Percentiles rank a stretch among this genome's conserved stretches.
These are phyloP conservation scores for Gasteruption jaculator DNA, from an alignment of 2,888 invertebrate species.

Conservation along the genomic window DNA sequence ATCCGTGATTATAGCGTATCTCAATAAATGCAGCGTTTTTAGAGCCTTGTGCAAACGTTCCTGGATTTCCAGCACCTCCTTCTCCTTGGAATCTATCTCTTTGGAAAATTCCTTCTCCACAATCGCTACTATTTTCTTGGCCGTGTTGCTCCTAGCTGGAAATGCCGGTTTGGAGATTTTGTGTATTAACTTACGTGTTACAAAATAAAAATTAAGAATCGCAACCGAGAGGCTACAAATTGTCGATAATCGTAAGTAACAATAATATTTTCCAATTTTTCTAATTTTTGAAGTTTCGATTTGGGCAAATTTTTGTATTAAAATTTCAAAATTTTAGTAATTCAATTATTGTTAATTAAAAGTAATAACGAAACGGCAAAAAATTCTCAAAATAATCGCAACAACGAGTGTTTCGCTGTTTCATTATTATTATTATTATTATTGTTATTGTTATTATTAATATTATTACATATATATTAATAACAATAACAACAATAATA, in stretches of 20 bases:
- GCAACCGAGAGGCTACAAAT: no score
- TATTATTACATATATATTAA: neutral
- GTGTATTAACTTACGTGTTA: neutral
- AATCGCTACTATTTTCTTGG: constrained; percentile 58
- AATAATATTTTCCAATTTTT: neutral
- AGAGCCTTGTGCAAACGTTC: constrained; percentile 59
- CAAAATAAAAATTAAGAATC: neutral
- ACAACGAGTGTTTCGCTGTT: no score
- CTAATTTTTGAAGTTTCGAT: neutral
- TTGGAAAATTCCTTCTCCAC: constrained; percentile 68
- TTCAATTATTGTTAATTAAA: no score
- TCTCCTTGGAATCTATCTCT: constrained; percentile 66
- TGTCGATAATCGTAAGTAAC: no score
- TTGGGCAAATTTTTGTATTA: no score
- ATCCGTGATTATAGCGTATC: constrained; percentile 59
- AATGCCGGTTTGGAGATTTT: neutral
- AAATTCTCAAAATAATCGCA: no score
- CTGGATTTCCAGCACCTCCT: constrained; percentile 69
- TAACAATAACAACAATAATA: neutral
- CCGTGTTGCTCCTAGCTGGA: constrained; percentile 38
- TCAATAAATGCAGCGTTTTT: constrained; percentile 58
- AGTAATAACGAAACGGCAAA: no score
- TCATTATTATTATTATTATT: no score
- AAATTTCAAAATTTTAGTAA: no score
- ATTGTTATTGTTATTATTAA: neutral